Evolutionary conservation across 2,113 vertebrate genomes (phyloP).

Genomic region (Phoxinus phoxinus): DNA sequence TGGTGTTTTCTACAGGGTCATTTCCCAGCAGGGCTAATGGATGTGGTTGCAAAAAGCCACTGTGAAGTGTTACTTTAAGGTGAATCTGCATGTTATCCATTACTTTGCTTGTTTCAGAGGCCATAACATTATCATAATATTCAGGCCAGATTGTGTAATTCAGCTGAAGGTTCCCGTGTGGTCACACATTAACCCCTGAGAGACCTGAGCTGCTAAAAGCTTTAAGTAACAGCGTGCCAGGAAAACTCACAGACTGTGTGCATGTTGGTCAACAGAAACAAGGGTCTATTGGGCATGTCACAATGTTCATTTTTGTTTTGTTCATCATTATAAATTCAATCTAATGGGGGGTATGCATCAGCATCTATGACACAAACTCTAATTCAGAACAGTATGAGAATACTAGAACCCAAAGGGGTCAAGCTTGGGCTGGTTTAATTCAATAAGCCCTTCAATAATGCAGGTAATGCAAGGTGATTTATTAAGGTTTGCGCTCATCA

Average conservation of each 20-base stretch:
- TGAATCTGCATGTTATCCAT: constrained; percentile 9
- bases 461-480: not conserved
- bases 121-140: constrained; percentile 12
- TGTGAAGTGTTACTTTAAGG: not conserved
- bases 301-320: not conserved
- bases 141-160: constrained; percentile 3
- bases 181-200: constrained; percentile 15
- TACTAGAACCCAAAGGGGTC: not conserved
- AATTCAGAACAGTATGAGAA: not conserved
- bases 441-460: not conserved
- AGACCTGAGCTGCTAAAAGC: constrained; percentile 22
- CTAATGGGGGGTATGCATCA: not conserved
- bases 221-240: not conserved
- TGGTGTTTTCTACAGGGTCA: not conserved
- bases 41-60: constrained; percentile 30
- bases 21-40: constrained; percentile 32
- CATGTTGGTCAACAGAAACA: constrained; percentile 6
- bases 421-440: not conserved
- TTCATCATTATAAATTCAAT: not conserved
- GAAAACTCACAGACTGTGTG: not conserved
- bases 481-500: too few species aligned
- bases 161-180: not conserved
- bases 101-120: not conserved
- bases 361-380: not conserved
- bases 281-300: not conserved